Percentiles rank a stretch among this genome's conserved stretches.
Conservation (phyloP, 2,113 vertebrate genomes). For the Phoenicopterus ruber region DNA sequence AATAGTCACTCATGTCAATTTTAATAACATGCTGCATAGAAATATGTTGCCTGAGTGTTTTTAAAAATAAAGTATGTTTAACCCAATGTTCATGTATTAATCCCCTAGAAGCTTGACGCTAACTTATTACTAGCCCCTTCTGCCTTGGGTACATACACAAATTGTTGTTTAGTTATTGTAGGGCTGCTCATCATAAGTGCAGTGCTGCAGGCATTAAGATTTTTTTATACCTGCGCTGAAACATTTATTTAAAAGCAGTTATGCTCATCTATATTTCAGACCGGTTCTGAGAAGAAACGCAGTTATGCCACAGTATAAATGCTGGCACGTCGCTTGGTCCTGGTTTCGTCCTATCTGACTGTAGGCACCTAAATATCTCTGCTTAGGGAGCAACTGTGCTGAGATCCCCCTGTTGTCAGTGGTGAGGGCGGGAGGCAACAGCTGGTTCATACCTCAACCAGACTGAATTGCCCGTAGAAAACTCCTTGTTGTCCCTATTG, state of each 20-base stretch:
- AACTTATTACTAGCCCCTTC: neutral
- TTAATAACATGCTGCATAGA: conserved; percentile 15
- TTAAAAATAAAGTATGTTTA: conserved; percentile 30
- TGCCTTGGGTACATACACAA: neutral
- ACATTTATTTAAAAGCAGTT: neutral
- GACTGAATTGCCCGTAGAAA: neutral
- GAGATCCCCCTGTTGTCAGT: neutral
- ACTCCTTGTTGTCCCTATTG: neutral
- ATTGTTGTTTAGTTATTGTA: neutral
- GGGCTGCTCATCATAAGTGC: neutral
- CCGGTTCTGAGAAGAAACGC: neutral
- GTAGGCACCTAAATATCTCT: neutral
- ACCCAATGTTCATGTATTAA: conserved; percentile 12
- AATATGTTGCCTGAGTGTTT: neutral
- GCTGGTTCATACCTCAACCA: neutral
- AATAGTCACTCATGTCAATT: conserved; percentile 29
- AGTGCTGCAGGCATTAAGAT: neutral
- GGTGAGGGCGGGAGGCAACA: neutral
- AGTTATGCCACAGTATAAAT: neutral
- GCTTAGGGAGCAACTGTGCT: neutral
- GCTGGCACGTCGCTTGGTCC: neutral
- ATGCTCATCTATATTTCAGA: neutral
- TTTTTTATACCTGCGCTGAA: neutral
- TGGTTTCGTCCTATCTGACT: neutral
- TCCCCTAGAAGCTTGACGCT: neutral